Evolutionary conservation across 2,113 vertebrate genomes (phyloP).

Genomic region (Ceyx margarethae): DNA sequence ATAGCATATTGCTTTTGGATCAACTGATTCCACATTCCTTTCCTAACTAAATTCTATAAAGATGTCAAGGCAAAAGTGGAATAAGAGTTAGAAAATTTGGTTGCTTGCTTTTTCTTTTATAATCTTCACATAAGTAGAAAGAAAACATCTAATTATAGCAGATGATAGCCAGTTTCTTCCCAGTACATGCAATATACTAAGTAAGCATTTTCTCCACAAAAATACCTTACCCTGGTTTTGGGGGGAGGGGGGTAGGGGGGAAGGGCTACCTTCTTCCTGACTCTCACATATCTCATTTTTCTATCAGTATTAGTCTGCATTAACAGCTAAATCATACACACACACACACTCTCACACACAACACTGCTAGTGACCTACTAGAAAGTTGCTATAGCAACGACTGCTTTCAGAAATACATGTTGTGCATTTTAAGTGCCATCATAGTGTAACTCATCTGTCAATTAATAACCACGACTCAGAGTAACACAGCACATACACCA

Average conservation of each 20-base stretch:
- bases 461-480: conserved; percentile 75
- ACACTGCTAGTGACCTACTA: conserved; percentile 84
- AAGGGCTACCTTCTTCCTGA: conserved; percentile 35
- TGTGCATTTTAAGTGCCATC: conserved; percentile 91
- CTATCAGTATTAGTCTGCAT: conserved; percentile 81
- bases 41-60: neutral
- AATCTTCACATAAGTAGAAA: neutral
- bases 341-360: conserved; percentile 80
- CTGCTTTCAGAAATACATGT: conserved; percentile 88
- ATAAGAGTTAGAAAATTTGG: neutral
- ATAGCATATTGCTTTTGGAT: neutral
- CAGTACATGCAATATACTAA: neutral
- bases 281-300: conserved; percentile 75
- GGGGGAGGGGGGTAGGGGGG: conserved; percentile 15
- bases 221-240: neutral
- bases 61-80: neutral
- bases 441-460: conserved; percentile 79
- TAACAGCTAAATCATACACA: conserved; percentile 86
- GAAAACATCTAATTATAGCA: neutral
- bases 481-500: conserved; percentile 7
- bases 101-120: neutral
- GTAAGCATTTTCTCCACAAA: neutral
- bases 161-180: neutral
- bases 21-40: neutral
- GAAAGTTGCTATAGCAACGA: conserved; percentile 88